Evolutionary conservation across 2,113 vertebrate species (phyloP), one percentile per base, ranked within the genome.

Genomic region (Lycocorax pyrrhopterus): DNA sequence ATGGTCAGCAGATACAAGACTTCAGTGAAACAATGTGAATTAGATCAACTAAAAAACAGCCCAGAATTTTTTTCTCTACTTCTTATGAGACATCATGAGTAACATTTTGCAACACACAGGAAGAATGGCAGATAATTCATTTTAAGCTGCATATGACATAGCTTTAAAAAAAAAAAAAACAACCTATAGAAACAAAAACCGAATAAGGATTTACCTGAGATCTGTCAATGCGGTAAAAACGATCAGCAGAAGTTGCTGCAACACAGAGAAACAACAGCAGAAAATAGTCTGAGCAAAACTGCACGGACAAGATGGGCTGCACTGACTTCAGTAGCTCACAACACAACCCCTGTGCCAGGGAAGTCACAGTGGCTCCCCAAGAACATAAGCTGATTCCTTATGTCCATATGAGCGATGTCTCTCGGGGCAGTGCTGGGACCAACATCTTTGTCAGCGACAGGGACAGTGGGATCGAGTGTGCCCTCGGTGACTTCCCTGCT

Each of bases 141-240:
- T 89, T 73, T 71, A 83, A 77, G 47, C 9, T 47, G 51, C 43
- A 63, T n/a, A 52, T 60, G 52, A 35, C 2, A 12, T 3, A 25
- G 15, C 37, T 93, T 93, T 17, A 33, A 67, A 49, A 51, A 26
- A 32, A 53, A 26, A 32, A 25, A 43, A 22, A 35, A 3, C 63
- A 25, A 32, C 6, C 8, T 62, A 7, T 27, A 67, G 77, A 78
- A 80, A 90, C 0, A 2, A 18, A 49, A 80, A 39, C 4, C 0
- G 0, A 89, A 72, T 67, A 66, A 55, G 87, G n/a, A 94, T 97
- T 93, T 98, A 99, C 99, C 99, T 99, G 99, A 98, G 99, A 99
- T 98, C 99, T 99, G 97, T 99, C 99, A 91, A 99, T 99, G 92
- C 99, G 99, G 94, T 99, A 99, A 98, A 99, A 99, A 75, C 99